phyloP scores from a whole-genome alignment of 2,888 invertebrate genomes.

The Hylaea fasciaria region DNA sequence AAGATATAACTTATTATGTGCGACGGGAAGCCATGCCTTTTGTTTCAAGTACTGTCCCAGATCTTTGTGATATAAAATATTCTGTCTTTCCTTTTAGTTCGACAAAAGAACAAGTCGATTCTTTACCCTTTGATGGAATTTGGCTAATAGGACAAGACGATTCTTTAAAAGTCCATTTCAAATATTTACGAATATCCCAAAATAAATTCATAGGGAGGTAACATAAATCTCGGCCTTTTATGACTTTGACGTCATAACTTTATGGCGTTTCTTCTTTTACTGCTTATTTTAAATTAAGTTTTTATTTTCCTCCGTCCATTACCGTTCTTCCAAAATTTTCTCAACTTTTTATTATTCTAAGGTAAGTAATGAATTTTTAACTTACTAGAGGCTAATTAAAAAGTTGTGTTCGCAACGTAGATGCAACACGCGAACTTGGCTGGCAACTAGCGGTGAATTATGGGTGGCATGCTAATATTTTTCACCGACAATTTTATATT shows the following conservation, averaged over 20 bases:
- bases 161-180: not conserved
- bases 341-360: slow-evolving; percentile 30
- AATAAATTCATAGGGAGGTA: slow-evolving; percentile 21
- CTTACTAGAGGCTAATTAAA: slow-evolving; percentile 33
- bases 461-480: slow-evolving; percentile 23
- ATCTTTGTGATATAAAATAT: too few relatives aligned
- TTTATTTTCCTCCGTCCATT: slow-evolving; percentile 27
- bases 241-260: slow-evolving; percentile 17
- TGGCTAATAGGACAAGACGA: too few relatives aligned
- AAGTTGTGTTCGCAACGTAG: slow-evolving; percentile 25
- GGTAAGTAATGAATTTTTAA: slow-evolving; percentile 31
- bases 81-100: too few relatives aligned
- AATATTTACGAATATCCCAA: slow-evolving; percentile 11
- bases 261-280: slow-evolving; percentile 30
- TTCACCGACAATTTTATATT: slow-evolving; percentile 5
- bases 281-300: slow-evolving; percentile 32
- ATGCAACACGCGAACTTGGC: slow-evolving; percentile 37
- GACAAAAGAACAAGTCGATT: too few relatives aligned
- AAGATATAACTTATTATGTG: too few relatives aligned
- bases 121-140: too few relatives aligned
- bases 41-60: not conserved
- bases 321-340: slow-evolving; percentile 25
- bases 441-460: slow-evolving; percentile 36
- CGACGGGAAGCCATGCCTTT: too few relatives aligned
- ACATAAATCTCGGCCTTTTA: slow-evolving; percentile 31